Conservation (phyloP, 1,140 invertebrate genomes). For the Phocides pigmalion region DNA sequence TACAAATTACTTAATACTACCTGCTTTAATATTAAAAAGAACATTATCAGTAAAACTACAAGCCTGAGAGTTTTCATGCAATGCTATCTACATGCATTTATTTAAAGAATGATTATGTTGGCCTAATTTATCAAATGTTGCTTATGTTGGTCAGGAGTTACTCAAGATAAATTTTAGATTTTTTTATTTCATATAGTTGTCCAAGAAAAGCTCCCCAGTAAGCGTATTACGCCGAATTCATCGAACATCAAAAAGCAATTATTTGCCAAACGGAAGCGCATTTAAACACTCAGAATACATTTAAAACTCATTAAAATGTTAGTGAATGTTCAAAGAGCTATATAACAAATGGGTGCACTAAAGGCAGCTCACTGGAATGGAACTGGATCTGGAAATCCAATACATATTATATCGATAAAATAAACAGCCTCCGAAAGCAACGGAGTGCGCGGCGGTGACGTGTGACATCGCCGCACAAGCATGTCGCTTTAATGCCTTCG, state of each 20-base stretch:
- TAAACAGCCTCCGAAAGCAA: conserved; percentile 15
- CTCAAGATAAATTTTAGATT: not conserved
- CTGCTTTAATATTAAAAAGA: no score
- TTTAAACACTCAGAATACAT: conserved; percentile 12
- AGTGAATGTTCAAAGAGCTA: not conserved
- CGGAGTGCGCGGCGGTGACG: conserved; percentile 11
- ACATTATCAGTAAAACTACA: no score
- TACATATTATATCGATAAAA: conserved; percentile 23
- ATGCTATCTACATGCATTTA: no score
- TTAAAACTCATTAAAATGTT: conserved; percentile 8
- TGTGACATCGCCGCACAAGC: conserved; percentile 1
- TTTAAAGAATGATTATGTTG: no score
- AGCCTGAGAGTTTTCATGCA: no score
- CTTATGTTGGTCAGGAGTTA: no score
- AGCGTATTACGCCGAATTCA: not conserved
- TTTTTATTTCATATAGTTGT: not conserved
- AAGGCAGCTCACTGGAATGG: conserved; percentile 3
- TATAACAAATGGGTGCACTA: conserved; percentile 7
- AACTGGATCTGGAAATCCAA: conserved; percentile 16
- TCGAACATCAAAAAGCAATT: conserved; percentile 6
- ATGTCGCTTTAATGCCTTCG: conserved; percentile 8
- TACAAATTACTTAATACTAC: no score
- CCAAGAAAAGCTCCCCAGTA: not conserved
- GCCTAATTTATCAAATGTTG: no score
- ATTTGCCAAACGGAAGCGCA: conserved; percentile 14